Evolutionary conservation across 92 coral and sea anemone species (phyloP).

Genomic region (Nematostella vectensis): DNA sequence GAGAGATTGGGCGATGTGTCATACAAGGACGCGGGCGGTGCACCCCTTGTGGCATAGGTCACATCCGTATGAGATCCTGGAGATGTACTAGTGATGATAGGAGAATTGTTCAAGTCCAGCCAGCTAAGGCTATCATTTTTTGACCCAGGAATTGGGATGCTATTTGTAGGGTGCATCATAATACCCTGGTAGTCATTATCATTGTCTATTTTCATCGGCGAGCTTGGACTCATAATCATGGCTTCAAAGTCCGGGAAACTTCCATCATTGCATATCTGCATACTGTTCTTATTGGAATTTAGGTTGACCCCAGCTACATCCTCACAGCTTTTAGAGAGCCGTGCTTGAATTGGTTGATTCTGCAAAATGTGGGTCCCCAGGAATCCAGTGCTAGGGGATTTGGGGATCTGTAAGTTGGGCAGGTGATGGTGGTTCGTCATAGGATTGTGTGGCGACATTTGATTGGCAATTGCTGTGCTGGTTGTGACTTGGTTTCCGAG

Average conservation of each 20-base stretch:
- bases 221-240: conserved; percentile 67
- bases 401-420: conserved; percentile 12
- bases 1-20: conserved; percentile 47
- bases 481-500: conserved; percentile 10
- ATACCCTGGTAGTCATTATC: conserved; percentile 44
- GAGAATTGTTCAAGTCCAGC: conserved; percentile 73
- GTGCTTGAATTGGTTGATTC: conserved; percentile 38
- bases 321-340: conserved; percentile 74
- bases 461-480: conserved; percentile 1
- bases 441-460: conserved; percentile 12
- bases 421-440: neutral
- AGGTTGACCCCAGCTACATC: conserved; percentile 46
- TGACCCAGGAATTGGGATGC: conserved; percentile 60
- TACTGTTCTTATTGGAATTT: conserved; percentile 33
- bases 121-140: conserved; percentile 53
- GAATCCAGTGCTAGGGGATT: conserved; percentile 56
- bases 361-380: conserved; percentile 19
- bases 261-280: conserved; percentile 49
- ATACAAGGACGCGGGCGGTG: conserved; percentile 69
- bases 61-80: conserved; percentile 25
- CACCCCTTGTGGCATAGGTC: conserved; percentile 33
- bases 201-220: conserved; percentile 85
- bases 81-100: conserved; percentile 27
- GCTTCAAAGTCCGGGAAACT: conserved; percentile 70
- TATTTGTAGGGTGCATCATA: conserved; percentile 33